These are phyloP conservation scores for Galerucella nymphaeae DNA, from an alignment of 2,888 invertebrate species.

Conservation along the genomic window DNA sequence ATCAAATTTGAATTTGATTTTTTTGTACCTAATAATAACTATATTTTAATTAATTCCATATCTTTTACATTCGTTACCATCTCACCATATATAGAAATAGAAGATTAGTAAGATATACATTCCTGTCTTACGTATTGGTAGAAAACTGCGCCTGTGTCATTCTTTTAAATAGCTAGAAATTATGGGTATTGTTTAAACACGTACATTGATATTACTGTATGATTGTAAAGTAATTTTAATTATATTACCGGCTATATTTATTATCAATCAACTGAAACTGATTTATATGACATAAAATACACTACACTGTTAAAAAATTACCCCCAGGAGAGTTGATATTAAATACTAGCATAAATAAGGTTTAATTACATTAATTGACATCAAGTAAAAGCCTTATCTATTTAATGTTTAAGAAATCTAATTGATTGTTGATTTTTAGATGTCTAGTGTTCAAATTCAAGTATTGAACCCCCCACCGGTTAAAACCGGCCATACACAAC, in stretches of 20 bases:
- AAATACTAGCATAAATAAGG: no score
- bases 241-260: neutral
- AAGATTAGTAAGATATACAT: neutral
- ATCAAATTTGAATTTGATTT: conserved; percentile 36
- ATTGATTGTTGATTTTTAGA: conserved; percentile 44
- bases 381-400: no score
- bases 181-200: conserved; percentile 3
- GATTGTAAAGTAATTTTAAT: neutral
- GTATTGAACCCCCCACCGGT: conserved; percentile 58
- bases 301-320: neutral
- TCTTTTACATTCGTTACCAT: neutral
- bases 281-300: neutral
- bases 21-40: neutral
- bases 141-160: conserved; percentile 26
- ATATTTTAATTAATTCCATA: neutral
- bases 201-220: neutral
- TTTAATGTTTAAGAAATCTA: no score
- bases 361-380: no score
- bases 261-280: neutral
- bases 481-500: conserved; percentile 30
- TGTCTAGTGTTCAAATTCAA: conserved; percentile 66
- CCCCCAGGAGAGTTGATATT: neutral
- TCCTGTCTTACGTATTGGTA: neutral
- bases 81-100: neutral
- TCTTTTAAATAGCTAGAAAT: conserved; percentile 8